A percentile compares a stretch with the other conserved stretches of the same genome.
Evolutionary conservation across 2,888 invertebrate species (phyloP).

Genomic region (Drosophila neonasuta): DNA sequence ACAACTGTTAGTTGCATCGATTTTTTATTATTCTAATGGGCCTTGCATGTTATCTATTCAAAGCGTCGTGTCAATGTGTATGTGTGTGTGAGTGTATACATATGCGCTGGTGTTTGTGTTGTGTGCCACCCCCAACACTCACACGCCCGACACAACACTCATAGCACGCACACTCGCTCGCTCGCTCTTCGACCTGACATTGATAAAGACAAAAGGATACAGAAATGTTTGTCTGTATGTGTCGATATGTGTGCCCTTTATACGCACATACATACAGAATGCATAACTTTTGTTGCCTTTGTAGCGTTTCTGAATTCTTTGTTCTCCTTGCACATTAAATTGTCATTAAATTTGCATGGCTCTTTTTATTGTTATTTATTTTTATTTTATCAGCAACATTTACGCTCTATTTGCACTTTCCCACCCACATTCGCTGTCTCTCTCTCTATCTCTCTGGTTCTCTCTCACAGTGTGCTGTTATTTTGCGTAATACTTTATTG

Average conservation of each 20-base stretch:
- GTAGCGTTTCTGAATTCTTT: constrained; percentile 11
- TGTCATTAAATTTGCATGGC: constrained; percentile 34
- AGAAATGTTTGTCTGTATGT: constrained; percentile 53
- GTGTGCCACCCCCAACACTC: constrained; percentile 29
- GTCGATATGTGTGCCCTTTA: constrained; percentile 21
- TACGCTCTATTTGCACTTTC: background rate
- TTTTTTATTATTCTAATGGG: constrained; percentile 68
- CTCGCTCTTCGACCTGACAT: constrained; percentile 65
- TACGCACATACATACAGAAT: constrained; percentile 2
- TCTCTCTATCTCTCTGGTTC: constrained; percentile 11
- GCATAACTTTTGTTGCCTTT: constrained; percentile 8
- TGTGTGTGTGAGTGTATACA: constrained; percentile 42
- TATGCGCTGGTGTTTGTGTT: constrained; percentile 18
- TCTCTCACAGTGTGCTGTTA: constrained; percentile 30
- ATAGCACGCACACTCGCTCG: constrained; percentile 39
- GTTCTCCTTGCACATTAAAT: constrained; percentile 36
- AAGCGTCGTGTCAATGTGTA: constrained; percentile 34
- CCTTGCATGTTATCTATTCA: constrained; percentile 62
- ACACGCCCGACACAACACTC: constrained; percentile 38
- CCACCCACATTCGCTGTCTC: background rate
- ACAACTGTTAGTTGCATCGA: constrained; percentile 70
- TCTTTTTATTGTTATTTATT: constrained; percentile 21
- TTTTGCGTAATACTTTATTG: constrained; percentile 43
- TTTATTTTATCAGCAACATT: constrained; percentile 39
- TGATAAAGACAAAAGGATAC: constrained; percentile 74